Percentiles rank a stretch among this genome's conserved stretches.
Evolutionary conservation across 2,797 vertebrate genomes (phyloP).

Genomic region (Adrianichthys oophorus): DNA sequence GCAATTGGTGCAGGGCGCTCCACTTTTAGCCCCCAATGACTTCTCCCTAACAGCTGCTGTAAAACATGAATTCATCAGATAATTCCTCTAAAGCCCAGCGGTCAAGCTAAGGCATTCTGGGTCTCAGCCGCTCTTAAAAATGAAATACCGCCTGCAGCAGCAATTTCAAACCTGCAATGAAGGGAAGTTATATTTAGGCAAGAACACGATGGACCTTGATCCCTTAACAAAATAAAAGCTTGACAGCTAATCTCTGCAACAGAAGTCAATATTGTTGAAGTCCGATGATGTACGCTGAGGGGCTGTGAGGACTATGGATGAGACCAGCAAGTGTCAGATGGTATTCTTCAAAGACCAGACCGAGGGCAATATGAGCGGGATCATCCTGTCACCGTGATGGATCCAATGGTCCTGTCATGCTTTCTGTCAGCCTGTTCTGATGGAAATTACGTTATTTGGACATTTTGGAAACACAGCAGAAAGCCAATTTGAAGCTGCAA

Average conservation of each 20-base stretch:
- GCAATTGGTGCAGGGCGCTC: slow-evolving; percentile 60
- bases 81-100: slow-evolving; percentile 82
- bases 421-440: slow-evolving; percentile 38
- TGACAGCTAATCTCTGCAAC: slow-evolving; percentile 77
- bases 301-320: slow-evolving; percentile 41
- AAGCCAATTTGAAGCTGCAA: slow-evolving; percentile 18
- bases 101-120: slow-evolving; percentile 84
- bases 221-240: slow-evolving; percentile 84
- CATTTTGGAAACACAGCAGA: slow-evolving; percentile 47
- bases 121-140: slow-evolving; percentile 78
- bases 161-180: slow-evolving; percentile 66
- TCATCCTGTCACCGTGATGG: slow-evolving; percentile 54
- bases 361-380: slow-evolving; percentile 49
- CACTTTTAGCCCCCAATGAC: slow-evolving; percentile 86
- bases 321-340: slow-evolving; percentile 64
- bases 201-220: slow-evolving; percentile 82
- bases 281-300: slow-evolving; percentile 68
- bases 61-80: slow-evolving; percentile 86
- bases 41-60: slow-evolving; percentile 84
- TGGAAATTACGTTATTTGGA: slow-evolving; percentile 36
- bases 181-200: slow-evolving; percentile 81
- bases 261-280: slow-evolving; percentile 80
- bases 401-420: slow-evolving; percentile 28
- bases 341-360: slow-evolving; percentile 57
- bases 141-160: slow-evolving; percentile 78